Conservation (phyloP, 2,888 invertebrate genomes). For the Pogonocherus hispidulus region DNA sequence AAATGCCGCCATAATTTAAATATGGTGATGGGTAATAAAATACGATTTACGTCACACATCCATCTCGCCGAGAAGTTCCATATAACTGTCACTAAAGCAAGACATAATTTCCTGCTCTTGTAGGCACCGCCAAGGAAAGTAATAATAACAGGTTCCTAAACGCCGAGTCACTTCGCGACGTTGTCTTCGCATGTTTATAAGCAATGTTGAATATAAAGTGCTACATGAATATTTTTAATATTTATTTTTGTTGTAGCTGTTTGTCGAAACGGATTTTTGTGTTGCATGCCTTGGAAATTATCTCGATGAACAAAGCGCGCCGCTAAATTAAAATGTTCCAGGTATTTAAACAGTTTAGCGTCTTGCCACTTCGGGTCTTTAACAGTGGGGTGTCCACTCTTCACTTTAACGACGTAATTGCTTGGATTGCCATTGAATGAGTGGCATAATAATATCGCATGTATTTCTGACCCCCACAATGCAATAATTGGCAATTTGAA, state of each 20-base stretch:
- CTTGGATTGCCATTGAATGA: neutral
- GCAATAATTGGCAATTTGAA: neutral
- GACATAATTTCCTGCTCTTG: slow-evolving; percentile 44
- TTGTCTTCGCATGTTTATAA: slow-evolving; percentile 40
- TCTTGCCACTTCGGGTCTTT: slow-evolving; percentile 17
- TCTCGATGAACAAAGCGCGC: slow-evolving; percentile 45
- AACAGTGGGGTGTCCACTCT: slow-evolving; percentile 30
- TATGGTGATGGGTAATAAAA: neutral
- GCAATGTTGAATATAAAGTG: slow-evolving; percentile 41
- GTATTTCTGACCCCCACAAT: neutral
- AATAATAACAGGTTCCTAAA: slow-evolving; percentile 49
- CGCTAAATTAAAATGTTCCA: slow-evolving; percentile 33
- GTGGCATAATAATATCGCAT: neutral
- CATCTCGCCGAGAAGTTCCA: slow-evolving; percentile 28
- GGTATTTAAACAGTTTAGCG: slow-evolving; percentile 24
- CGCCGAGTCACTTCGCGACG: slow-evolving; percentile 48
- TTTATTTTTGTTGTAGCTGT: slow-evolving; percentile 40
- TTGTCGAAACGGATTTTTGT: slow-evolving; percentile 47
- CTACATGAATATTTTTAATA: slow-evolving; percentile 41
- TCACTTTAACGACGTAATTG: slow-evolving; percentile 13
- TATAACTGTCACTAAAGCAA: slow-evolving; percentile 36
- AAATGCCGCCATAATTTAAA: neutral
- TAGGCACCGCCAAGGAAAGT: slow-evolving; percentile 41
- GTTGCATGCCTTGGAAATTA: slow-evolving; percentile 45
- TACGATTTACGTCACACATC: slow-evolving; percentile 18